Evolutionary conservation across 35 echinoderm and acorn worm genomes (phyloP).

Genomic region (Ophiothrix spiculata): DNA sequence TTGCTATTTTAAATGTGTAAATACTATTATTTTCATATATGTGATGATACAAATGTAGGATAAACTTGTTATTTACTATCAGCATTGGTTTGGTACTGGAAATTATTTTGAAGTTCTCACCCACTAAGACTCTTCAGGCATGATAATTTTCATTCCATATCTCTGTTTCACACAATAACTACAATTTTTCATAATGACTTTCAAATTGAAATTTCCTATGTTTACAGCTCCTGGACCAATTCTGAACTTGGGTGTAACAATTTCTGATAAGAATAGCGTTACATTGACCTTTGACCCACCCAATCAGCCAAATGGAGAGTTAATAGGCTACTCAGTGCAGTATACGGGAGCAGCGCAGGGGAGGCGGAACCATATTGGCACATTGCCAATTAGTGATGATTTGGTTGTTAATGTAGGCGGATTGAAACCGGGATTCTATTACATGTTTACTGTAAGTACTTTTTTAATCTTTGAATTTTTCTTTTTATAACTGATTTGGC

Average conservation of each 20-base stretch:
- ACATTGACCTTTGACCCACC: slow-evolving; percentile 9
- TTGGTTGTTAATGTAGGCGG: neutral
- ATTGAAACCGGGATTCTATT: slow-evolving; percentile 8
- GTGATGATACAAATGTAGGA: neutral
- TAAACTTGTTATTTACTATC: neutral
- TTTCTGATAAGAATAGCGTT: neutral
- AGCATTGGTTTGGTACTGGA: no score
- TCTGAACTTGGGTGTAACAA: neutral
- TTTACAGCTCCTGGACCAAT: slow-evolving; percentile 14
- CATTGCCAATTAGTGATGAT: neutral
- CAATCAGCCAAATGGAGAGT: neutral
- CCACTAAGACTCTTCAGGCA: no score
- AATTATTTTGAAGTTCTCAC: no score
- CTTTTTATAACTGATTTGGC: neutral
- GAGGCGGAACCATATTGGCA: neutral
- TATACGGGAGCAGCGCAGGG: neutral
- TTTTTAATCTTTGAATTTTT: neutral
- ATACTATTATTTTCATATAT: neutral
- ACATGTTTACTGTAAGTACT: slow-evolving; percentile 16
- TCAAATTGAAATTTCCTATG: neutral
- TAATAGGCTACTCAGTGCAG: neutral
- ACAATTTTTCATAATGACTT: neutral
- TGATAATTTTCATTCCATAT: neutral
- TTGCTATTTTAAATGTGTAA: neutral
- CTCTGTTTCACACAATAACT: neutral